Conservation (phyloP, 2,797 vertebrate genomes). For the Zalophus californianus region DNA sequence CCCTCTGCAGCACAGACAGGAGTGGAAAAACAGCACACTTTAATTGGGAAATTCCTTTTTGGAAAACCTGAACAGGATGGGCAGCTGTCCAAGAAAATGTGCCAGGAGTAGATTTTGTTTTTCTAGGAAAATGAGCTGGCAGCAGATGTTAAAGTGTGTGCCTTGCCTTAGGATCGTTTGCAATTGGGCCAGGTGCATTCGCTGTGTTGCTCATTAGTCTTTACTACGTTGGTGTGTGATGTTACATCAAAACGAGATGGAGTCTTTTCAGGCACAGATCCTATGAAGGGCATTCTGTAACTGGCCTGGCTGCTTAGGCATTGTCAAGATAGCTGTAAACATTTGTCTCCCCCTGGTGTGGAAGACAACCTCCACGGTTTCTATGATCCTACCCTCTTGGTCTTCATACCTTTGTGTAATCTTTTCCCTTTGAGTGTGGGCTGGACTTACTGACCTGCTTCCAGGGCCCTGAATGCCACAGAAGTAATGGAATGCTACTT, state of each 20-base stretch:
- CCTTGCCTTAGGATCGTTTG: background rate
- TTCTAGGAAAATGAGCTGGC: constrained; percentile 6
- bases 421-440: background rate
- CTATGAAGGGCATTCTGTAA: background rate
- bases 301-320: background rate
- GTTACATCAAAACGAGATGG: background rate
- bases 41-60: background rate
- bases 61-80: background rate
- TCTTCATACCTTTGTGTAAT: background rate
- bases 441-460: background rate
- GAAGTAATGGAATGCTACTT: background rate
- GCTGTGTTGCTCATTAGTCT: background rate
- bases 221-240: background rate
- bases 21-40: background rate
- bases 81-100: background rate
- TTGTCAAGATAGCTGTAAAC: background rate
- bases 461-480: background rate
- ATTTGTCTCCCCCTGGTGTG: background rate
- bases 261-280: background rate
- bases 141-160: background rate
- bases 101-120: background rate
- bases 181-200: background rate
- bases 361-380: background rate
- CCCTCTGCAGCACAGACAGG: background rate
- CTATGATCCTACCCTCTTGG: background rate